Evolutionary conservation across 1,140 invertebrate species (phyloP).

Genomic region (Drosophila sucinea): DNA sequence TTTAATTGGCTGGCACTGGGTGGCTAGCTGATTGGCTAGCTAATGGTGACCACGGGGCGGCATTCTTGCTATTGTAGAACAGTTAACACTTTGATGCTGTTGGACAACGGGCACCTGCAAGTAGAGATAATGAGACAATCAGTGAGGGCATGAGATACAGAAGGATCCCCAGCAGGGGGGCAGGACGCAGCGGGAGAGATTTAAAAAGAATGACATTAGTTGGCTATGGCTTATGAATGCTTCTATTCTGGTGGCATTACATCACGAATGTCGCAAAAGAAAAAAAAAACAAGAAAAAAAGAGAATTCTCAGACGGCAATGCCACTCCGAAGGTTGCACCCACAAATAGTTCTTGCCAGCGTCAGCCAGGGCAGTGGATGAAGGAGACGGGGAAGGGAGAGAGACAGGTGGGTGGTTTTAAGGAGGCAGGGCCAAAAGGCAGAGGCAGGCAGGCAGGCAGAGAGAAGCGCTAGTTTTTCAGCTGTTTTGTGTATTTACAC

Average conservation of each 20-base stretch:
- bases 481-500: conserved; percentile 69
- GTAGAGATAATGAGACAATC: neutral
- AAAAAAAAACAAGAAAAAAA: neutral
- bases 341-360: conserved; percentile 51
- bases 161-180: neutral
- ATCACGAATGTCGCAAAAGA: conserved; percentile 48
- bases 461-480: conserved; percentile 16
- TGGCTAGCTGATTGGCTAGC: conserved; percentile 22
- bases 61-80: conserved; percentile 36
- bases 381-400: too few relatives aligned
- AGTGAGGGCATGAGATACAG: neutral
- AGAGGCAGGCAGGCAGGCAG: conserved; percentile 11
- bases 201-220: conserved; percentile 28
- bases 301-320: conserved; percentile 28
- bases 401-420: neutral
- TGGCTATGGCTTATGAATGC: conserved; percentile 21
- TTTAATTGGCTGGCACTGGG: conserved; percentile 2
- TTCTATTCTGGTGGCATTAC: conserved; percentile 52
- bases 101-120: conserved; percentile 42
- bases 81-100: conserved; percentile 42
- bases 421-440: neutral
- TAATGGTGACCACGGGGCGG: conserved; percentile 21
- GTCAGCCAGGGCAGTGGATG: neutral
- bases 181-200: neutral
- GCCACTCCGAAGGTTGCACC: conserved; percentile 55